Evolutionary conservation across 23 tunicate genomes (phyloP), one percentile per base, ranked within the genome.

Genomic region (Ascidia mentula): DNA sequence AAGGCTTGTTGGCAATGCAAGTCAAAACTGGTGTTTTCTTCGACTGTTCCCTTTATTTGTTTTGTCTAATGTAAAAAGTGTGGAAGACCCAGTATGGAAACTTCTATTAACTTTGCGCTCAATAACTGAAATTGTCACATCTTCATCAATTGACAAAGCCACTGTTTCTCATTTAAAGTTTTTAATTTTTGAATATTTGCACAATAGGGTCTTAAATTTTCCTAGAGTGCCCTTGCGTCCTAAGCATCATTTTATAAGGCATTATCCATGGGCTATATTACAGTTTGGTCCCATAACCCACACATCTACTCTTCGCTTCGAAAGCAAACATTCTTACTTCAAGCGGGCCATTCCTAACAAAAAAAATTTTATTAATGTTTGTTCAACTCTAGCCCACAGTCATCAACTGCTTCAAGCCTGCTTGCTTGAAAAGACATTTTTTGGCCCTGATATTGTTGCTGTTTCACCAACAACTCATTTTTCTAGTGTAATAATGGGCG

Each of bases 11-110:
- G 87, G 87, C 18, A 83, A 83, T 59, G 87, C 87, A 32, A 74
- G 72, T 34, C 87, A 83, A 42, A 74, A 74, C 36, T 75, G 87
- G 81, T 74, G 87, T 33, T 83, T 75, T 36, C 5, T 77, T 26
- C 34, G 79, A 75, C 74, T 83, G 18, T 82, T 83, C 33, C 87
- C 87, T 15, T 45, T 83, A 26, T 75, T 74, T 83, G 82, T 83
- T 31, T 72, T 82, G 46, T 30, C 38, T 37, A 82, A 72, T 36
- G 38, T 82, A 22, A 20, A 18, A 18, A 46, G 73, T 69, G 20
- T 36, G 22, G 86, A 82, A 24, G 86, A 82, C 31, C 28, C 32
- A 31, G 79, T 32, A 39, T 82, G 86, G 86, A 39, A 72, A 39
- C 40, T 69, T 37, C 20, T 82, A n/a, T 40, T 82, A 13, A 34